Evolutionary conservation across 1,140 invertebrate genomes (phyloP), one percentile per base, ranked within the genome.

Genomic region (Drosophila tani): DNA sequence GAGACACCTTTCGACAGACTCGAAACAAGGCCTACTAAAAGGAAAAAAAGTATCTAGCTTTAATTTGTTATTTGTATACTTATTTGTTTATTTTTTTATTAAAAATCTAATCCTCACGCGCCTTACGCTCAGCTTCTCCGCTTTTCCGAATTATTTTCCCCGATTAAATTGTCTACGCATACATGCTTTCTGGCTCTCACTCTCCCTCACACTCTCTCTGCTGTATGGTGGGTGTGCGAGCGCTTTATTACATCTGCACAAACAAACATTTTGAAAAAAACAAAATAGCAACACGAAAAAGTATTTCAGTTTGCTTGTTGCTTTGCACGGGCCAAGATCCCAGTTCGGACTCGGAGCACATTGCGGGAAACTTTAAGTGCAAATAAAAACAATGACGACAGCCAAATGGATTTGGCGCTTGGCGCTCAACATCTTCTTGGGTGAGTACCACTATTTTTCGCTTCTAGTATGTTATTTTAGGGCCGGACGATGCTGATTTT

Each of bases 281-380:
- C 81, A 81, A 87, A 87, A 88, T 88, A 87, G 84, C 84, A 84
- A 88, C 81, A 90, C 85, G 63, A 88, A 75, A 82, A 90, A 81
- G 81, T 88, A 90, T 82, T 91, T 91, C 83, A 91, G 88, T 91
- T 91, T 81, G 88, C 88, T 91, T 85, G 88, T 91, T 91, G 88
- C 88, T 84, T 75, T 76, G 56, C 73, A 77, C 41, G 45, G 43
- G 45, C 71, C 50, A 55, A 79, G 68, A 57, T 79, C 81, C 80
- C 70, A 84, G 68, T 64, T 79, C 51, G 24, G 12, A 58, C 14
- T 24, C n/a, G 53, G 75, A 35, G 74, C 69, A 56, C 43, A 47
- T 80, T 46, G 69, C 69, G 66, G 62, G 68, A 70, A 86, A 80
- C 71, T 86, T 91, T 77, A 82, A 90, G 90, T 90, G 85, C 85